Evolutionary conservation across 2,888 invertebrate genomes (phyloP).

Genomic region (Euplexia lucipara): DNA sequence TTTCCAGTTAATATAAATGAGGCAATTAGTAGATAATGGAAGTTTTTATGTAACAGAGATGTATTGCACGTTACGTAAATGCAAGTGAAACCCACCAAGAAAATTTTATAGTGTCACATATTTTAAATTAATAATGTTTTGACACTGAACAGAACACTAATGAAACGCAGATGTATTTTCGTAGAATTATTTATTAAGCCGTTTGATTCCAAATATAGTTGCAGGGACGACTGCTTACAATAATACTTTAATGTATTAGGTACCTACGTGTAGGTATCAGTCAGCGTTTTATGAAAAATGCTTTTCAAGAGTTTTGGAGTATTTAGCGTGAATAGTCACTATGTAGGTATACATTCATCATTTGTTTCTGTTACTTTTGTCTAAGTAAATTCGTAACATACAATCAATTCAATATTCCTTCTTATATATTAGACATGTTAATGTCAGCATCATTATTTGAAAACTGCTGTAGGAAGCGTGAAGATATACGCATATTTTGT

Average conservation of each 20-base stretch:
- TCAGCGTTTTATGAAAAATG: slow-evolving; percentile 4
- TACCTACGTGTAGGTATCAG: slow-evolving; percentile 3
- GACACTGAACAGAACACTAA: slow-evolving; percentile 30
- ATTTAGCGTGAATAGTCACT: not conserved
- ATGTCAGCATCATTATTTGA: too few species aligned
- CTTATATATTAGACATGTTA: too few species aligned
- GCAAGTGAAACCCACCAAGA: slow-evolving; percentile 8
- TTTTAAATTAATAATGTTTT: slow-evolving; percentile 35
- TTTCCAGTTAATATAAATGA: slow-evolving; percentile 70
- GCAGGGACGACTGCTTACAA: slow-evolving; percentile 15
- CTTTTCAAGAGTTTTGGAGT: not conserved
- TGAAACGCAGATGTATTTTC: slow-evolving; percentile 36
- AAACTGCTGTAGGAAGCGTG: too few species aligned
- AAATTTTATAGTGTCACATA: slow-evolving; percentile 39
- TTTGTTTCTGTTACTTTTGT: too few species aligned
- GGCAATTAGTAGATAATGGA: slow-evolving; percentile 70
- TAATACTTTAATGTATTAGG: slow-evolving; percentile 30
- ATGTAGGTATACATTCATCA: too few species aligned
- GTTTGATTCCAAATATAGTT: slow-evolving; percentile 47
- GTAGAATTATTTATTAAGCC: slow-evolving; percentile 42
- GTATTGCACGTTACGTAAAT: slow-evolving; percentile 38
- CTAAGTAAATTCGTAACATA: too few species aligned
- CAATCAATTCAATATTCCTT: too few species aligned
- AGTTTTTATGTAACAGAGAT: slow-evolving; percentile 62
- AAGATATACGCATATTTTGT: too few species aligned